Evolutionary conservation across 2,888 invertebrate genomes (phyloP), one percentile per base, ranked within the genome.

Genomic region (Trypoxylon attenuatum): DNA sequence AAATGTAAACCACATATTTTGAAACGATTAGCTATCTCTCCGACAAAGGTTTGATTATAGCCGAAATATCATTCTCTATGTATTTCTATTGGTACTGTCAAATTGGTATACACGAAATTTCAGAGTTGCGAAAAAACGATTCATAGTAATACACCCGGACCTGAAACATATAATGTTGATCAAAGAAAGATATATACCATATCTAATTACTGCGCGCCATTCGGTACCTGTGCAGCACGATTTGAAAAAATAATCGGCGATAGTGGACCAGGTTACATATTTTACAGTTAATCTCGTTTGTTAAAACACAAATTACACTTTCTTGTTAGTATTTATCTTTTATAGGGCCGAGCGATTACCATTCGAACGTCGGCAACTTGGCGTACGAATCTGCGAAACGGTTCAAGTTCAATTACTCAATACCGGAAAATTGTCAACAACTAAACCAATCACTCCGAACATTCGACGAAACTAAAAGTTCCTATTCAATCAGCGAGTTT

Each of bases 311-410:
- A 25, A 8, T 25, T 25, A 25, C 0, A n/a, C 10, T 4, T 33
- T 33, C 2, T 33, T 33, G 16, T 19, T 29, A 21, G 21, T 19
- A 1, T 27, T 1, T 39, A 41, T 22, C 3, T 57, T 38, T 45
- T 2, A 0, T 6, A 73, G 73, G 42, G 5, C 64, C 71, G 2
- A 15, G 19, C 6, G 45, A 62, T 52, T 68, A 73, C 6, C 27
- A 71, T 8, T 41, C 47, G 8, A 22, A 56, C 8, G 10, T 53
- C 10, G 73, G 74, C 15, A 71, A 66, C 33, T 41, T 74, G 21
- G 69, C 71, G 0, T 71, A 61, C 38, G 74, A 74, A 45, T 73
- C 65, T 0, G 13, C 51, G n/a, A 73, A 63, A 18, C 57, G 69
- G 18, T 66, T 23, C 10, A 66, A 59, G n/a, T 51, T 41, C 18